These are phyloP conservation scores for Temnothorax curvispinosus DNA, from an alignment of 1,140 invertebrate species.

Conservation along the genomic window DNA sequence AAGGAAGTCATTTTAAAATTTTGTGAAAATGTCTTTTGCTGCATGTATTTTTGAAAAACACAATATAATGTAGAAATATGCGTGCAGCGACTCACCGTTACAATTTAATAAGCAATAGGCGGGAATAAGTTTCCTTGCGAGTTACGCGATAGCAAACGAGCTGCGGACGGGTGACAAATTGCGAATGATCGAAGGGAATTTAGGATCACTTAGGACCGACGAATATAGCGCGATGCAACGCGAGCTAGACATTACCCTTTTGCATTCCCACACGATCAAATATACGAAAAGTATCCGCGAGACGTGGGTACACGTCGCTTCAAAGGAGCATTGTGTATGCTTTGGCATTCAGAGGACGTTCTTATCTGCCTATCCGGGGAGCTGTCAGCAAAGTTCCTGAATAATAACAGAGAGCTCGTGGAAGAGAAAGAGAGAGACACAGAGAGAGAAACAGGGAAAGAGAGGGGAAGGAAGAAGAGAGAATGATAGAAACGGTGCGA, in stretches of 20 bases:
- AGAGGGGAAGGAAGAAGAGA: conserved; percentile 24
- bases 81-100: not conserved
- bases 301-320: conserved; percentile 69
- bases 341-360: conserved; percentile 85
- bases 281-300: conserved; percentile 67
- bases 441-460: conserved; percentile 12
- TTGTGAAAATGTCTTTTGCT: too few species aligned
- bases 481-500: conserved; percentile 6
- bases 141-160: not conserved
- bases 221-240: not conserved
- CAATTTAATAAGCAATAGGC: not conserved
- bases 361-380: conserved; percentile 86
- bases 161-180: conserved; percentile 36
- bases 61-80: not conserved
- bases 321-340: conserved; percentile 82
- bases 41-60: not conserved
- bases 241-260: conserved; percentile 57
- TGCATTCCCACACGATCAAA: conserved; percentile 50
- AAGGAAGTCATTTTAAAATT: not conserved
- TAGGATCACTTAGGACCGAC: conserved; percentile 29
- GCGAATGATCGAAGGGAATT: conserved; percentile 9
- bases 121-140: not conserved
- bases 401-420: conserved; percentile 82
- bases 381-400: conserved; percentile 86
- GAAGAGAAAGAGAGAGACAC: conserved; percentile 63